Percentiles rank a stretch among this genome's conserved stretches.
Conservation (phyloP, 1,140 invertebrate species). For the Centruroides sculpturatus region DNA sequence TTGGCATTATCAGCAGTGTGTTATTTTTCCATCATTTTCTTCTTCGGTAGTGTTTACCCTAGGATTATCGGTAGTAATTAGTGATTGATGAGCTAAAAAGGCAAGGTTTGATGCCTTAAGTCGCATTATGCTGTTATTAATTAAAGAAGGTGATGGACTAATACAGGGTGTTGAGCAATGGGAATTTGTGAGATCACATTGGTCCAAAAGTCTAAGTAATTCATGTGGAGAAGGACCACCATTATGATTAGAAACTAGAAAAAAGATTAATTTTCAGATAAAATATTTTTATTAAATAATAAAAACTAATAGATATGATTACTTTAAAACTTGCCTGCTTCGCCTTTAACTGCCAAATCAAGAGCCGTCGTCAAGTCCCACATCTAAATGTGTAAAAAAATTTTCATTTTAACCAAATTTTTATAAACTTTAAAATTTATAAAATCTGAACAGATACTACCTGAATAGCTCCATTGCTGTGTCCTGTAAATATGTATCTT, state of each 20-base stretch:
- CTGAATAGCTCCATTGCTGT: constrained; percentile 84
- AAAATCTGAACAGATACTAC: constrained; percentile 16
- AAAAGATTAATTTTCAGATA: not conserved
- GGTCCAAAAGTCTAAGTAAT: constrained; percentile 73
- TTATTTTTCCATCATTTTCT: too few relatives aligned
- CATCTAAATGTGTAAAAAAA: constrained; percentile 40
- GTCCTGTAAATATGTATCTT: constrained; percentile 86
- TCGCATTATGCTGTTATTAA: constrained; percentile 26
- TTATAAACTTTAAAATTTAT: not conserved
- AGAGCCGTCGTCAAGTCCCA: constrained; percentile 95
- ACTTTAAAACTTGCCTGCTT: constrained; percentile 34
- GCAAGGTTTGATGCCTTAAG: constrained; percentile 57
- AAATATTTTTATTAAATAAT: not conserved
- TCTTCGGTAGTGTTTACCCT: too few relatives aligned
- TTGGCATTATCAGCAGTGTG: too few relatives aligned
- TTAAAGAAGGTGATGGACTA: constrained; percentile 44
- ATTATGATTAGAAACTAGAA: constrained; percentile 34
- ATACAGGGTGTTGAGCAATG: constrained; percentile 69
- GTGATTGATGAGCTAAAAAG: constrained; percentile 33
- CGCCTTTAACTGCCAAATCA: constrained; percentile 55
- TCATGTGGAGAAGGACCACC: constrained; percentile 82
- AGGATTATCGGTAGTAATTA: not conserved
- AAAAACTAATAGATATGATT: not conserved
- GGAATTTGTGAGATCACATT: constrained; percentile 78
- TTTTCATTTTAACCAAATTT: not conserved